Evolutionary conservation across 2,113 vertebrate genomes (phyloP), one percentile per base, ranked within the genome.

Genomic region (Tinamus guttatus): DNA sequence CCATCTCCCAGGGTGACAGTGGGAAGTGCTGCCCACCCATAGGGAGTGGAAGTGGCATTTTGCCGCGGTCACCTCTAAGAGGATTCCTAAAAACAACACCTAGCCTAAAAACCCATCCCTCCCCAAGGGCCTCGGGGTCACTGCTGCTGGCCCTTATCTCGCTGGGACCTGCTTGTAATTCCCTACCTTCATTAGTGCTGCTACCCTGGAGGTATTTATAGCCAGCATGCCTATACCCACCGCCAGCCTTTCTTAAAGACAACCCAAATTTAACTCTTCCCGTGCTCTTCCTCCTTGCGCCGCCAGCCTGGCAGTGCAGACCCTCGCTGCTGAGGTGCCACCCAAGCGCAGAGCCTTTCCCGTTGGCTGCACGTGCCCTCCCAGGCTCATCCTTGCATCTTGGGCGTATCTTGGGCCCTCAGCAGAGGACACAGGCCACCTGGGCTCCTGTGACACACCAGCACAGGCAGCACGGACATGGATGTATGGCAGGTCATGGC

Each of bases 171-270:
- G 68, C 78, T 47, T 9, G 1, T 85, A 96, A 95, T 96, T 96
- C 95, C 91, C 95, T 95, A 52, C 52, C 91, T 77, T 96, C 95
- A 94, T 97, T 96, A 96, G 92, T 89, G 10, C 73, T 0, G 73
- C 69, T 95, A 91, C 91, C 92, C 81, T 68, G 0, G 16, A 65
- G 89, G 84, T 96, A 96, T 96, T 96, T 94, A 96, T 94, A 97
- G 93, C 51, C 58, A 25, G 34, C 6, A 34, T 59, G 65, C 56
- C 64, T n/a, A 2, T 51, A 71, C 91, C 64, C 81, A 88, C 64
- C 83, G 69, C 40, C 60, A 3, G 0, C 28, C 28, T 83, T 76
- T 22, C 19, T 3, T 5, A 11, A 73, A 80, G 65, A 43, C 84
- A 82, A 67, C 56, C 59, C 27, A 7, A 11, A 4, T 63, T 89